These are phyloP conservation scores for Uromys caudimaculatus DNA, from an alignment of 2,797 vertebrate genomes.

Conservation along the genomic window DNA sequence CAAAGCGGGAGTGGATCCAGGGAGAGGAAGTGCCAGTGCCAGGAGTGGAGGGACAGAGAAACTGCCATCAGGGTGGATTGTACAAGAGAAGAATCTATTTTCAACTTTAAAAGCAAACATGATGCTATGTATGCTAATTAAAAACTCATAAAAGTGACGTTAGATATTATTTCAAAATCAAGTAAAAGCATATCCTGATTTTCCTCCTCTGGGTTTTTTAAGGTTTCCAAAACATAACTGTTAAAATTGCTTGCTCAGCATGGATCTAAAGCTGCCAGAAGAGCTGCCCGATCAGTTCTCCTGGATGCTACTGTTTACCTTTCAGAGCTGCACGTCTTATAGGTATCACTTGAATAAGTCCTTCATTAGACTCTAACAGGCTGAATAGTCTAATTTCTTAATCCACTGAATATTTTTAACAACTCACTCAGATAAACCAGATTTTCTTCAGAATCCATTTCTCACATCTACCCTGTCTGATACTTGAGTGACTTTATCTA, in stretches of 20 bases:
- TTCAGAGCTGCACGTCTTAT: not conserved
- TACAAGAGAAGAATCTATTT: not conserved
- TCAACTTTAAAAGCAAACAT: not conserved
- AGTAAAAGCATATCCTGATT: not conserved
- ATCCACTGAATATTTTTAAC: slow-evolving; percentile 7
- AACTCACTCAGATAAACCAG: not conserved
- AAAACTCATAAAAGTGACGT: not conserved
- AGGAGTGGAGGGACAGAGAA: not conserved
- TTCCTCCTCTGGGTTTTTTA: not conserved
- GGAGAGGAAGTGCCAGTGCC: not conserved
- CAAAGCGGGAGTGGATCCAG: not conserved
- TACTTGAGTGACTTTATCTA: not conserved
- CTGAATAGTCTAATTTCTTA: not conserved
- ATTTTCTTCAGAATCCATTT: slow-evolving; percentile 1
- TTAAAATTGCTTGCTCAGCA: not conserved
- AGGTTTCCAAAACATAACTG: not conserved
- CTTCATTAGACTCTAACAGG: not conserved
- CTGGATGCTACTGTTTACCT: not conserved
- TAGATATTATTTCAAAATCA: not conserved
- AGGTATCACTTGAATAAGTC: not conserved
- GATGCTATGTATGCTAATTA: not conserved
- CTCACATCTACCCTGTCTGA: not conserved
- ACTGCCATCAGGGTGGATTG: not conserved
- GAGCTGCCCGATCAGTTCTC: not conserved
- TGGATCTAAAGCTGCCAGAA: not conserved